Evolutionary conservation across 1,140 invertebrate genomes (phyloP).

Genomic region (Heliconius hewitsoni): DNA sequence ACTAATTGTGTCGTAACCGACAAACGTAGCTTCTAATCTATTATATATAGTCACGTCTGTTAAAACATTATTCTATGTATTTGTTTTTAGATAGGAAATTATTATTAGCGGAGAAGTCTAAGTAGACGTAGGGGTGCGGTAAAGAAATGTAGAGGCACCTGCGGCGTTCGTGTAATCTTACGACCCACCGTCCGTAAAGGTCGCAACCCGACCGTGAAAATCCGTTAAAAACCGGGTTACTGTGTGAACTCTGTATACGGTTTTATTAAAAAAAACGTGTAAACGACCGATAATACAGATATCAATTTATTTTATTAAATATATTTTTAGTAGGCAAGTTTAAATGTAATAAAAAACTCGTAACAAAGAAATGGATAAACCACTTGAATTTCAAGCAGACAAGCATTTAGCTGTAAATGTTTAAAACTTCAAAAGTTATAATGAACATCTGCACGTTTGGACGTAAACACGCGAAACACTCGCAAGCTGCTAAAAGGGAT

Average conservation of each 20-base stretch:
- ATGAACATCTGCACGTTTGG: conserved; percentile 32
- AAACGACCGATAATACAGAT: background rate
- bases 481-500: conserved; percentile 21
- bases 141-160: conserved; percentile 34
- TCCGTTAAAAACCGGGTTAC: conserved; percentile 32
- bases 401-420: conserved; percentile 23
- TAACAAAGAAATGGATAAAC: conserved; percentile 1
- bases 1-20: conserved; percentile 29
- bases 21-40: background rate
- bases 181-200: conserved; percentile 34
- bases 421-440: conserved; percentile 22
- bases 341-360: background rate
- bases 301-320: background rate
- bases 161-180: conserved; percentile 25
- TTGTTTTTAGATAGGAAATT: background rate
- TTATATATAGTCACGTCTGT: background rate
- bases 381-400: conserved; percentile 19
- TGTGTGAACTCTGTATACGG: conserved; percentile 18
- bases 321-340: background rate
- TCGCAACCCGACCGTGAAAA: conserved; percentile 34
- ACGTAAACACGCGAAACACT: conserved; percentile 35
- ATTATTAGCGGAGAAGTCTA: background rate
- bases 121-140: conserved; percentile 10
- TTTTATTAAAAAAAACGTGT: background rate
- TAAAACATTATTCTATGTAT: background rate